Percentiles rank a stretch among this genome's conserved stretches.
Evolutionary conservation across 2,113 vertebrate species (phyloP).

Genomic region (Phasianus colchicus): DNA sequence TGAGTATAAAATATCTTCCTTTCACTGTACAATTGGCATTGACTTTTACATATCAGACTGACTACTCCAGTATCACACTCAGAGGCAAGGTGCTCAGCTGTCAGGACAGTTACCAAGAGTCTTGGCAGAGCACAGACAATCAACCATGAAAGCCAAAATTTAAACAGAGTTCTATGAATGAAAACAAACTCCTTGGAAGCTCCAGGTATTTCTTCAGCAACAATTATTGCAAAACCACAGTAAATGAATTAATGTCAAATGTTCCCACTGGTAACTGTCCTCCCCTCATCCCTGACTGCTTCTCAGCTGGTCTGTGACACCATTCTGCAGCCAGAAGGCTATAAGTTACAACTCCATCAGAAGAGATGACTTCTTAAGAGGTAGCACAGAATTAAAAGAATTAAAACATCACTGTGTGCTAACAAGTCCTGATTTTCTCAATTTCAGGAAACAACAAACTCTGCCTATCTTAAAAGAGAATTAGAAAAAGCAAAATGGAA

Average conservation of each 20-base stretch:
- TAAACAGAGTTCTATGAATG: neutral
- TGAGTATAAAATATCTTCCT: neutral
- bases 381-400: neutral
- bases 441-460: neutral
- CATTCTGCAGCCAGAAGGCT: neutral
- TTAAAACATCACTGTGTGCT: neutral
- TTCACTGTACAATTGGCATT: neutral
- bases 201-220: neutral
- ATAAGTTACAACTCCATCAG: neutral
- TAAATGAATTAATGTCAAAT: neutral
- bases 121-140: neutral
- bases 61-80: neutral
- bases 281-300: accelerated
- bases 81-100: neutral
- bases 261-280: neutral
- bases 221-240: neutral
- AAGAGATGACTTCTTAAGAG: neutral
- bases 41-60: neutral
- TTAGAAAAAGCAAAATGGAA: neutral
- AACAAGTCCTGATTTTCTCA: neutral
- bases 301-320: neutral
- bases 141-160: neutral
- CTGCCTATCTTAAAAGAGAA: neutral
- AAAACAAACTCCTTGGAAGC: neutral
- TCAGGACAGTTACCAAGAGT: neutral